Base-by-base conservation (phyloP, 2,797 vertebrate species). In the Oreortyx pictus region DNA sequence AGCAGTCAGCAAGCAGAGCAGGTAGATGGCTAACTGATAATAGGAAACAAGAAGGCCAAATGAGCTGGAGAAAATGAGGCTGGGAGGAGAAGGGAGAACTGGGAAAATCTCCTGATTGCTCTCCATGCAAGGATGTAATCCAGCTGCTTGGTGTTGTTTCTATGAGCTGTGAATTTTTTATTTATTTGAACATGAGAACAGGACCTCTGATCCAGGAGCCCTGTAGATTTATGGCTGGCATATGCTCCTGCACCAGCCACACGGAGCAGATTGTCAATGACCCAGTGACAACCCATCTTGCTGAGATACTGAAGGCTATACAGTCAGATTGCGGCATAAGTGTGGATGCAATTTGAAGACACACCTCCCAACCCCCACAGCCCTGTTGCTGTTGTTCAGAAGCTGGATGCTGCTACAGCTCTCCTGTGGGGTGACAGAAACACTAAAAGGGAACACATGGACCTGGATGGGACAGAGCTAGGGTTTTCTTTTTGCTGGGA, bases 221-320 rank as follows among this genome's bases (percentile, higher is more conserved):
- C 46, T 83, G n/a, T 20, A 49, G 78, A 95, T 95, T 95, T 96
- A 94, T 66, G 73, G 82, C 82, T 81, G 70, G 49, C 94, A 92
- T 92, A 82, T 94, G 84, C 68, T 94, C 59, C 79, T 82, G 68
- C 57, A 70, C 37, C 65, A 88, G 90, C 68, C 5, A 2, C 72
- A 49, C 14, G 9, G 68, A 87, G 75, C 61, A 89, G 89, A 96
- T 94, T 96, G 49, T 50, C 49, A 50, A 84, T 92, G 91, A 90
- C 25, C 92, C 61, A 59, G 85, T 11, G 73, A 89, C 89, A 85
- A 92, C 89, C 68, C 66, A 20, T 92, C 90, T 68, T 85, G 37
- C 50, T 1, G 19, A 62, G 73, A 68, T 37, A 84, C 7, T 87
- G 75, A 71, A 68, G 68, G 74, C 12, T 7, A 85, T 89, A 80